Evolutionary conservation across 2,113 vertebrate genomes (phyloP), one percentile per base, ranked within the genome.

Genomic region (Myocastor coypus): DNA sequence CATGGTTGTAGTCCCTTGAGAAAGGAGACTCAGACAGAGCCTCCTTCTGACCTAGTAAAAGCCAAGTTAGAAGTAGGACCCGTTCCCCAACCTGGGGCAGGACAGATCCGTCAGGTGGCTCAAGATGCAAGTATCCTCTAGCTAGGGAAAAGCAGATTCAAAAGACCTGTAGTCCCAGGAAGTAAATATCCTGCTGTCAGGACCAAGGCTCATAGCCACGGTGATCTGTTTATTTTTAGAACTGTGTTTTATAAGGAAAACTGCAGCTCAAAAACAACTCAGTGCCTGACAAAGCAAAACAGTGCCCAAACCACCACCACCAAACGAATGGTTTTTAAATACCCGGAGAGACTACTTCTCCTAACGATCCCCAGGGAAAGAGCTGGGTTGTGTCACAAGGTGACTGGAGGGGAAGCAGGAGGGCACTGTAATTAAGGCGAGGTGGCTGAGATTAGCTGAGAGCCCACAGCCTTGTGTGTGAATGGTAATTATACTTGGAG

Each of bases 401-500:
- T 40, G 64, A 7, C 46, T 26, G 1, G 12, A 68, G 82, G 50
- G 84, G 52, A 46, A 71, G 17, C 28, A 34, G 24, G 57, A n/a
- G 19, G 40, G 64, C 9, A 28, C 64, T 30, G 9, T 55, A 68
- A 88, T 88, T 93, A 95, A 96, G 66, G 2, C 1, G 1, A 6
- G 11, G 73, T 61, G 87, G 66, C 78, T 80, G 0, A 81, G 86
- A 92, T 87, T 82, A 94, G 71, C 94, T 89, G 94, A 92, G 95
- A 81, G 89, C 46, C 93, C 40, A n/a, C 28, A 96, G 84, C 83
- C 91, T 97, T 73, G 34, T 64, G 52, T 91, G 66, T 89, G 89
- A 97, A 82, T 92, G 89, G 96, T 94, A 95, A 95, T 95, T 94
- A 96, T 55, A 73, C 95, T 96, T 26, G 14, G 91, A 95, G 96